These are phyloP conservation scores for Lagria hirta DNA, from an alignment of 2,888 invertebrate species.

Conservation along the genomic window DNA sequence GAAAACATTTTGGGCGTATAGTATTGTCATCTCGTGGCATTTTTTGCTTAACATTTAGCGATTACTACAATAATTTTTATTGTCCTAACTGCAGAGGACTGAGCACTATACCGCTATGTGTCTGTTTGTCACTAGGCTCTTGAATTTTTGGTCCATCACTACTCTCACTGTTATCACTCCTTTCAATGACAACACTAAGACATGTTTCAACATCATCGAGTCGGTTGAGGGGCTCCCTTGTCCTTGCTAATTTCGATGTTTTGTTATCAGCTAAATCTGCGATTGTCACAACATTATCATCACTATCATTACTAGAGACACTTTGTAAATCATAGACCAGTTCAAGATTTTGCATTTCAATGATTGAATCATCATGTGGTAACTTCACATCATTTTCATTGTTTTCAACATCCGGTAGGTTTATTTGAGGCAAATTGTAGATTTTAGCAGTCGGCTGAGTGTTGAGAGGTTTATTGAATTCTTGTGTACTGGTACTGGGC, in stretches of 20 bases:
- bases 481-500: conserved; percentile 51
- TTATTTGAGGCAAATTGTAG: conserved; percentile 38
- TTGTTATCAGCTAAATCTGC: conserved; percentile 33
- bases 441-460: conserved; percentile 34
- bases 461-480: conserved; percentile 46
- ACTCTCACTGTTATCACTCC: conserved; percentile 43
- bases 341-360: conserved; percentile 54
- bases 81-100: conserved; percentile 65
- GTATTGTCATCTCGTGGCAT: no score
- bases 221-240: conserved; percentile 44
- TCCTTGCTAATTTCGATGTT: conserved; percentile 45
- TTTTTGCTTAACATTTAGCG: conserved; percentile 9
- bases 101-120: conserved; percentile 63
- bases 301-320: conserved; percentile 44
- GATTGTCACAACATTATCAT: conserved; percentile 32
- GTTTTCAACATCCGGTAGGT: conserved; percentile 43
- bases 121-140: conserved; percentile 40
- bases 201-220: conserved; percentile 55
- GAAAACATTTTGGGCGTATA: no score
- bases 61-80: conserved; percentile 41
- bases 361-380: conserved; percentile 51
- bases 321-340: conserved; percentile 46
- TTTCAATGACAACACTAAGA: conserved; percentile 54
- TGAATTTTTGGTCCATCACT: conserved; percentile 28
- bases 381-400: conserved; percentile 37